Base-by-base conservation (phyloP, 92 coral and sea anemone species). In the Ricordea florida region DNA sequence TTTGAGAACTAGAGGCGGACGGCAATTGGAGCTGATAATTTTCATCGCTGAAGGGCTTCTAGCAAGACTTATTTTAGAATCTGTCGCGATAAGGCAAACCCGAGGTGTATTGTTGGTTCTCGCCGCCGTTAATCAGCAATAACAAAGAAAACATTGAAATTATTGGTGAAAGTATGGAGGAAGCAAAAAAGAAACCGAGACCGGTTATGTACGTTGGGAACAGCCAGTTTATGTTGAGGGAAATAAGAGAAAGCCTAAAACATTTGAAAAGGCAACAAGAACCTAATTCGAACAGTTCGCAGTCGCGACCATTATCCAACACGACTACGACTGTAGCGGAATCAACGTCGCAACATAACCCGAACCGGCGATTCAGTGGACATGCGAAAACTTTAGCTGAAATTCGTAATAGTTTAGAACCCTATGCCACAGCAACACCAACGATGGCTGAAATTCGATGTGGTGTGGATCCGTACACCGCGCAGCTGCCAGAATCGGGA, bases 191-290 rank as follows among this genome's bases (percentile, higher is more conserved):
- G 42, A 72, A 31, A 18, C 53, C 52, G 31, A 45, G 74, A 61
- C 96, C 79, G 17, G 74, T 65, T 40, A 57, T 90, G 13, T 68
- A 68, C 18, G 94, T 96, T 42, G 90, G 85, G 45, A 96, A 96
- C 76, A 85, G 88, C 65, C 97, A 92, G 38, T 80, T 74, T 51
- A 96, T 96, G 99, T 73, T 96, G 9, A 79, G 87, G 6, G 99
- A 96, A 32, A 96, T 96, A 14, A 82, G 89, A 7, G 93, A 92
- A 59, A 96, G 90, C 57, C 66, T 96, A 57, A 86, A 83, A 61
- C 99, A 96, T 67, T 72, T 96, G 38, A 70, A 75, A 24, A 77
- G 97, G 16, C 84, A 92, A 40, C 93, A 91, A 3, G 89, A 90
- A 23, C 13, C 22, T 10, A 53, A 70, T 38, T 5, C 77, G 55